These are phyloP conservation scores for Pharmacophagus antenor DNA, from an alignment of 2,888 invertebrate genomes.

Conservation along the genomic window DNA sequence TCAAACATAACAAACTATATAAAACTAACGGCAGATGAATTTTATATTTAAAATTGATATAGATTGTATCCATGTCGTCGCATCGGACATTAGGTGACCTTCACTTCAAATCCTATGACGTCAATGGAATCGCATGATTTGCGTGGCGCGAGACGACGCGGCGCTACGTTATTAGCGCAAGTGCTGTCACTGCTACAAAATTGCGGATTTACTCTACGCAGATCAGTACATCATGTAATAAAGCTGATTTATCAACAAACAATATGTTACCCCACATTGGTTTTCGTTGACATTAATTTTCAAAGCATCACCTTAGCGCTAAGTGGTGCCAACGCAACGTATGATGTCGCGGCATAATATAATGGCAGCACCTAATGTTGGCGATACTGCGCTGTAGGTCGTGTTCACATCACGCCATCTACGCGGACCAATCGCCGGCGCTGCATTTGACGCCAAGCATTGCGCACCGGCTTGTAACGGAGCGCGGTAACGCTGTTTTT, in stretches of 20 bases:
- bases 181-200: constrained; percentile 9
- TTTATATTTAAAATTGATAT: constrained; percentile 26
- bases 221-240: not conserved
- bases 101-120: constrained; percentile 17
- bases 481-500: constrained; percentile 32
- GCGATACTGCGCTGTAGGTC: constrained; percentile 43
- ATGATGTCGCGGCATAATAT: constrained; percentile 39
- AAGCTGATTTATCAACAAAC: not conserved
- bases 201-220: not conserved
- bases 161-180: constrained; percentile 20
- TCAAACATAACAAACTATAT: not conserved
- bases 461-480: constrained; percentile 44
- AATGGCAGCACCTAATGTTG: constrained; percentile 58
- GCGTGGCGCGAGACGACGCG: constrained; percentile 25
- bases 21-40: constrained; percentile 20
- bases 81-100: constrained; percentile 17
- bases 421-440: constrained; percentile 59
- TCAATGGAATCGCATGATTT: not conserved
- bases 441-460: constrained; percentile 51
- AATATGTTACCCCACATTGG: not conserved
- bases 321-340: constrained; percentile 42
- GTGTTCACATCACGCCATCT: constrained; percentile 62
- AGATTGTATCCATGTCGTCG: constrained; percentile 4
- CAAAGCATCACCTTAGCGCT: constrained; percentile 30
- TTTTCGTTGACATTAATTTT: not conserved